Evolutionary conservation across 2,797 vertebrate genomes (phyloP).

Genomic region (Brachymystax lenok): DNA sequence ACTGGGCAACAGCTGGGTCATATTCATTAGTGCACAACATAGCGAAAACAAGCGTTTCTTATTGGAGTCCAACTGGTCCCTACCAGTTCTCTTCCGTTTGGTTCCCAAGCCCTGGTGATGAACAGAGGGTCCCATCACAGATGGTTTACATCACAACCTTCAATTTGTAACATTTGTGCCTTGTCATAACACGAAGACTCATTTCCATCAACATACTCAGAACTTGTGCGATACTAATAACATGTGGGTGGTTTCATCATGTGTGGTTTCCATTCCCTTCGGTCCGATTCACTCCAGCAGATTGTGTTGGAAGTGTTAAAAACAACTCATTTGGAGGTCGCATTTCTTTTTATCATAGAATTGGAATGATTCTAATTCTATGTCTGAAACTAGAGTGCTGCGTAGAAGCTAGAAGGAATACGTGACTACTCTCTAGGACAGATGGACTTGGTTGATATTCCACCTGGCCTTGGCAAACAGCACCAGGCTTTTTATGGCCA

Average conservation of each 20-base stretch:
- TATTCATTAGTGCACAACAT: too few relatives aligned
- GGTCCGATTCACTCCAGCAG: neutral
- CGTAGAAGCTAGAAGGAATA: neutral
- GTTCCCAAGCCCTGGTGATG: neutral
- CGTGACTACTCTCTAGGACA: neutral
- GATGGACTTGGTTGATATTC: constrained; percentile 7
- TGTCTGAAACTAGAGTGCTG: neutral
- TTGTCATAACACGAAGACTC: neutral
- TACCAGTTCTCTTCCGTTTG: too few relatives aligned
- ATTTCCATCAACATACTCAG: neutral
- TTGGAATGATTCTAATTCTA: neutral
- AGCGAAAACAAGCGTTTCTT: too few relatives aligned
- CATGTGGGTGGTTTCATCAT: neutral
- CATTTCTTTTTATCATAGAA: neutral
- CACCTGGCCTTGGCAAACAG: neutral
- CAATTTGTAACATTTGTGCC: neutral
- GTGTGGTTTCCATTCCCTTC: neutral
- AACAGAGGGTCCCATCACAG: neutral
- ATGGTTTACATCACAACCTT: neutral
- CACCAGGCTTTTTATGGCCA: neutral
- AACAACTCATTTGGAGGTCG: neutral
- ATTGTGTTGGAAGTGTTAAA: neutral
- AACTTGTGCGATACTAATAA: neutral
- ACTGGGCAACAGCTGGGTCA: too few relatives aligned
- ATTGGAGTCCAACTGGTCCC: too few relatives aligned